These are phyloP conservation scores for Nothura maculosa DNA, from an alignment of 2,797 vertebrate genomes.

Conservation along the genomic window DNA sequence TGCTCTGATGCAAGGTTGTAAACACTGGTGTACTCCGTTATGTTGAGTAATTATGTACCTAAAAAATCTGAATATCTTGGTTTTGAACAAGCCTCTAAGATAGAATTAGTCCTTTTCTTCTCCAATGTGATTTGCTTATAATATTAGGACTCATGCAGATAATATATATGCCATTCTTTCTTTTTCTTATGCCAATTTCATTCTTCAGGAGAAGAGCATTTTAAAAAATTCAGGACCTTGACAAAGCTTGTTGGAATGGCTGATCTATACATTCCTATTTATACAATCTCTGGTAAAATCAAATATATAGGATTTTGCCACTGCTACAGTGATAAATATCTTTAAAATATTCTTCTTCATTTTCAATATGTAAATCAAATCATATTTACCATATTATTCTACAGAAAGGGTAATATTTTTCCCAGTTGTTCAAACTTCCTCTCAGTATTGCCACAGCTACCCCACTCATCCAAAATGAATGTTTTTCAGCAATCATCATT, in stretches of 20 bases:
- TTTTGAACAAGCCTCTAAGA: not conserved
- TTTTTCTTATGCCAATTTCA: not conserved
- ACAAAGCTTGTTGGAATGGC: not conserved
- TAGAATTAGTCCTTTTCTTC: not conserved
- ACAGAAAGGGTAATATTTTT: not conserved
- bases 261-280: not conserved
- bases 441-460: not conserved
- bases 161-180: not conserved
- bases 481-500: not conserved
- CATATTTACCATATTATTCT: not conserved
- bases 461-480: not conserved
- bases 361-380: slow-evolving; percentile 31
- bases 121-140: not conserved
- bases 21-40: not conserved
- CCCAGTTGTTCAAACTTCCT: not conserved
- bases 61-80: not conserved
- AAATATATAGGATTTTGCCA: not conserved
- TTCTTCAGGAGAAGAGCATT: not conserved
- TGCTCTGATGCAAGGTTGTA: not conserved
- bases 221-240: not conserved
- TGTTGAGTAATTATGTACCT: not conserved
- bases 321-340: not conserved
- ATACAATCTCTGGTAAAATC: not conserved
- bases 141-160: not conserved
- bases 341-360: slow-evolving; percentile 1